These are phyloP conservation scores for Diachrysia chrysitis DNA, from an alignment of 2,888 invertebrate genomes.

Conservation along the genomic window DNA sequence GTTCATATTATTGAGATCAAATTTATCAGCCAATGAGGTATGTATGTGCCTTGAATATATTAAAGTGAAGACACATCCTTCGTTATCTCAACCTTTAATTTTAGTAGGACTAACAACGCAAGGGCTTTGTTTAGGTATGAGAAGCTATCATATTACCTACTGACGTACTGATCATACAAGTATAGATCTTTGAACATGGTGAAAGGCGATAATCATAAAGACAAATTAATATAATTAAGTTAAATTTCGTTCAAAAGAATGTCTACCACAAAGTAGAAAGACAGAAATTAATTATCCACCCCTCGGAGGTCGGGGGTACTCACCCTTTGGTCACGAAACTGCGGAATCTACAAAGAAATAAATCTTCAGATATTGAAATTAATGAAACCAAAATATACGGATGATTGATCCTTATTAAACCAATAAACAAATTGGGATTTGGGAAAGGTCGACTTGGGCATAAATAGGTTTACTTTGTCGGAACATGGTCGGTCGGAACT, in stretches of 20 bases:
- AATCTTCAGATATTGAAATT: conserved; percentile 36
- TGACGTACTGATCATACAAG: neutral
- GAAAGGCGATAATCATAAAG: conserved; percentile 25
- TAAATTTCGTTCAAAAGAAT: conserved; percentile 34
- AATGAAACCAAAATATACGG: conserved; percentile 36
- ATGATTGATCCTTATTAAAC: conserved; percentile 44
- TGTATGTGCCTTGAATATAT: neutral
- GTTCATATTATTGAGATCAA: neutral
- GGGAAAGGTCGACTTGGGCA: conserved; percentile 16
- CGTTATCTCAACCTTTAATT: neutral
- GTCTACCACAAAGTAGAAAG: conserved; percentile 36
- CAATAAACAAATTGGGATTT: conserved; percentile 35
- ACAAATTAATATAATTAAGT: conserved; percentile 37
- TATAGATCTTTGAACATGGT: neutral
- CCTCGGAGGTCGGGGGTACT: conserved; percentile 6
- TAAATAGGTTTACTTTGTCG: neutral
- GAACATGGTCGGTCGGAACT: too few relatives aligned
- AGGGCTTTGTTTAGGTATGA: neutral
- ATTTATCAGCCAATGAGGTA: neutral
- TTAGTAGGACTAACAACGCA: neutral
- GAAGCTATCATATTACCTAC: neutral
- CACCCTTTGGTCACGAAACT: conserved; percentile 17
- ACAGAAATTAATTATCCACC: conserved; percentile 50
- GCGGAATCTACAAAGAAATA: conserved; percentile 30
- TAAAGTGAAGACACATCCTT: neutral